These are phyloP conservation scores for Rhea americana DNA, from an alignment of 2,113 vertebrate species.

Conservation along the genomic window DNA sequence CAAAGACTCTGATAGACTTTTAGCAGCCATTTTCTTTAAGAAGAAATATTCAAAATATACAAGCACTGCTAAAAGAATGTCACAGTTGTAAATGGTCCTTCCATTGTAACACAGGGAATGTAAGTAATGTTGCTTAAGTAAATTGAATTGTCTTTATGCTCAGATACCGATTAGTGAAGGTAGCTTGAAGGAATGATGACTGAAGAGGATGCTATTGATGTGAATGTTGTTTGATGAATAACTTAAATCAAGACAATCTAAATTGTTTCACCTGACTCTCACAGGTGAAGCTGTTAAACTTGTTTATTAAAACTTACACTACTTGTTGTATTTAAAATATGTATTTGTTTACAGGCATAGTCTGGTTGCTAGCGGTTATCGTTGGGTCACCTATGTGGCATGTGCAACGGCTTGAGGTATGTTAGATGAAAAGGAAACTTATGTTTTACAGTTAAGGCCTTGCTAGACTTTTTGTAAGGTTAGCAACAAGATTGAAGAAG, in stretches of 20 bases:
- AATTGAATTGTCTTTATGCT: background rate
- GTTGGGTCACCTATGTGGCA: constrained; percentile 80
- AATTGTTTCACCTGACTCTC: background rate
- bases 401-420: constrained; percentile 78
- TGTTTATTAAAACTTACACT: background rate
- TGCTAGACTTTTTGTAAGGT: background rate
- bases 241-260: background rate
- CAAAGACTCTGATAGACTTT: background rate
- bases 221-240: background rate
- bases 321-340: background rate
- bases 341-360: constrained; percentile 64
- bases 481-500: background rate
- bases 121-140: background rate
- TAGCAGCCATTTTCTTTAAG: background rate
- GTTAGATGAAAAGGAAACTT: background rate
- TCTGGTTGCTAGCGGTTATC: constrained; percentile 77
- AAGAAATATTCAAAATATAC: background rate
- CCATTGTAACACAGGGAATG: background rate
- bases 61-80: background rate
- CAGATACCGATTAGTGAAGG: background rate
- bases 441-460: background rate
- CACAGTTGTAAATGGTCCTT: background rate
- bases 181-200: background rate
- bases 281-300: background rate
- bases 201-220: background rate